A percentile compares a stretch with the other conserved stretches of the same genome.
These are phyloP conservation scores for Parnassius apollo DNA, from an alignment of 2,888 invertebrate species.

Conservation along the genomic window DNA sequence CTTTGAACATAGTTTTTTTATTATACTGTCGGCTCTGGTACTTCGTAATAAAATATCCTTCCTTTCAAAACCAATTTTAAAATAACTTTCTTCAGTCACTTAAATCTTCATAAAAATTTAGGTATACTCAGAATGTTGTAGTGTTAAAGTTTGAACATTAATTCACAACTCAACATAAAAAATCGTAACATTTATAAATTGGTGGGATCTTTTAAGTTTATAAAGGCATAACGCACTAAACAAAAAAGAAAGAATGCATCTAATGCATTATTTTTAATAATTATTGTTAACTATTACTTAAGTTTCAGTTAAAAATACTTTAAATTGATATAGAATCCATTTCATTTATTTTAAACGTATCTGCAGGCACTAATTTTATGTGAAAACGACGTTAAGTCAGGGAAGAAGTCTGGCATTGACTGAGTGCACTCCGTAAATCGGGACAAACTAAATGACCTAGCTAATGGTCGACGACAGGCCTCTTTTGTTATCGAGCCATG, in stretches of 20 bases:
- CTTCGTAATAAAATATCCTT: neutral
- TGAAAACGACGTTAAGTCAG: conserved; percentile 25
- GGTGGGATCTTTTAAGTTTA: too few species aligned
- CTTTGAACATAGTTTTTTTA: neutral
- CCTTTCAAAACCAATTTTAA: neutral
- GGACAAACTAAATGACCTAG: conserved; percentile 52
- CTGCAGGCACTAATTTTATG: conserved; percentile 21
- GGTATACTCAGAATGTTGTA: too few species aligned
- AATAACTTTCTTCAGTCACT: too few species aligned
- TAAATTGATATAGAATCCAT: conserved; percentile 19
- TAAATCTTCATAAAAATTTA: too few species aligned
- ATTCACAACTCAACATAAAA: too few species aligned
- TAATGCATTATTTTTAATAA: too few species aligned
- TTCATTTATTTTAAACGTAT: conserved; percentile 22
- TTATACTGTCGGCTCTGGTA: neutral
- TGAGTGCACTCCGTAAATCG: conserved; percentile 46
- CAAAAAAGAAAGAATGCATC: too few species aligned
- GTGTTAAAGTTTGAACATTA: too few species aligned
- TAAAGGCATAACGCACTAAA: too few species aligned
- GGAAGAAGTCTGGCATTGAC: conserved; percentile 40
- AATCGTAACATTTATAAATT: too few species aligned
- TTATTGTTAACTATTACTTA: neutral
- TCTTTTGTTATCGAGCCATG: conserved; percentile 48
- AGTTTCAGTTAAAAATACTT: conserved; percentile 21
- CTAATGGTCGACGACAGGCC: conserved; percentile 48